phyloP scores from a whole-genome alignment of 2,888 invertebrate species.

The Odiellus spinosus region DNA sequence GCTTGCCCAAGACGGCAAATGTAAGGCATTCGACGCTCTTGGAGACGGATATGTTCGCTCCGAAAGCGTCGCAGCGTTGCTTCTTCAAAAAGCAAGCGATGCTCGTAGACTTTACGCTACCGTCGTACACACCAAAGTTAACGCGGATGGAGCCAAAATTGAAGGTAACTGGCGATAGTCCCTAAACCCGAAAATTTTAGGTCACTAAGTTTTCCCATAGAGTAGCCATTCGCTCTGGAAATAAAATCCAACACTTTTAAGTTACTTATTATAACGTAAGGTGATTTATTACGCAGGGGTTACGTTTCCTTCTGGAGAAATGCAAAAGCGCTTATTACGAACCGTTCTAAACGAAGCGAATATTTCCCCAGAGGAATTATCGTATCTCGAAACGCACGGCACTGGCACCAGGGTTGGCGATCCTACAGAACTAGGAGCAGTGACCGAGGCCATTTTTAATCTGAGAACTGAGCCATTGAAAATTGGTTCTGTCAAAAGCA shows the following conservation, averaged over 20 bases:
- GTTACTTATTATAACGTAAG: too few species aligned
- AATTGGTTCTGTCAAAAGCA: constrained; percentile 38
- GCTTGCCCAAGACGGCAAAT: constrained; percentile 35
- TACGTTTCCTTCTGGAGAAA: constrained; percentile 61
- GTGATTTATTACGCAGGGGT: constrained; percentile 63
- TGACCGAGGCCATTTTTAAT: constrained; percentile 27
- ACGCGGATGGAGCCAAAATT: constrained; percentile 80
- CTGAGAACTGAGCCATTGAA: constrained; percentile 28
- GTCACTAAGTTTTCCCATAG: too few species aligned
- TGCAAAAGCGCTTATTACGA: constrained; percentile 45
- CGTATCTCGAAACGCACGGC: constrained; percentile 39
- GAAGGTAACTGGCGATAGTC: too few species aligned
- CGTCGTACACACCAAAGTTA: constrained; percentile 70
- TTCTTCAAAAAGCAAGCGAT: constrained; percentile 51
- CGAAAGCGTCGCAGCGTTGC: constrained; percentile 53
- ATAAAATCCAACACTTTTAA: too few species aligned
- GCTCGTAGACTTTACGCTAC: constrained; percentile 72
- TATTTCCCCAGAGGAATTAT: constrained; percentile 33
- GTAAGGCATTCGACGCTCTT: constrained; percentile 31
- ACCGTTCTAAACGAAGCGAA: constrained; percentile 19
- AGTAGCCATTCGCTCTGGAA: too few species aligned
- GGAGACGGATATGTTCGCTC: constrained; percentile 66
- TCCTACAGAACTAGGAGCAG: constrained; percentile 37
- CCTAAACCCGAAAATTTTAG: too few species aligned
- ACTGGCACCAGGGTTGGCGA: constrained; percentile 39